Base-by-base conservation (phyloP, 2,113 vertebrate species). In the Ciconia stormi region DNA sequence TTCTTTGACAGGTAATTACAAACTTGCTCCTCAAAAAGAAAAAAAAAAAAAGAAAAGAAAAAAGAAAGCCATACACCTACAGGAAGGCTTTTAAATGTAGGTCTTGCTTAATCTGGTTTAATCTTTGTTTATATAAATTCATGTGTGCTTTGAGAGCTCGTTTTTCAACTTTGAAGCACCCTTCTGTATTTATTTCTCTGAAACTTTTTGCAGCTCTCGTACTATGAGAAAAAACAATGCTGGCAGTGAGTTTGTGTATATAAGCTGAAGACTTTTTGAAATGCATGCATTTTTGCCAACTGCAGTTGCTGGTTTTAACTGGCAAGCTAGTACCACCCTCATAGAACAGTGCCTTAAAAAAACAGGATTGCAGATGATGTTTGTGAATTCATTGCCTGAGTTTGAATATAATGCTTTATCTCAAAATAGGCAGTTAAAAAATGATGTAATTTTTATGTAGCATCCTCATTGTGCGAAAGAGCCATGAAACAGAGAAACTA, bases 1-100 rank as follows among this genome's bases (percentile, higher is more conserved):
- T 94, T 90, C 49, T 97, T 87, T 91, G 87, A 89, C 80, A 90
- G 77, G 73, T 93, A 96, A 84, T 93, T 87, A 95, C 56, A 91
- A 97, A 89, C 34, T 52, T 73, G 13, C 30, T 73, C 11, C 72
- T 88, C 40, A 69, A 63, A 63, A 88, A 72, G 23, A 12, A 62
- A 56, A 69, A 36, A 66, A 44, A 17, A 1, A 21, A 4, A 26
- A 9, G 4, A 27, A 42, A 50, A 65, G 3, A 25, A 52, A 56
- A 81, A 82, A 73, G 14, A 34, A 34, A 56, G 9, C 17, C 32
- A 40, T 87, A n/a, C 59, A 87, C 50, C 50, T 87, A 87, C 74
- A 88, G 71, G 80, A 96, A 91, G 29, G n/a, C 50, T 93, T 95
- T 95, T 67, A 92, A 74, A 80, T 62, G 36, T 77, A 77, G 82